Conservation (phyloP, 2,797 vertebrate species). For the Ambastaia sidthimunki region DNA sequence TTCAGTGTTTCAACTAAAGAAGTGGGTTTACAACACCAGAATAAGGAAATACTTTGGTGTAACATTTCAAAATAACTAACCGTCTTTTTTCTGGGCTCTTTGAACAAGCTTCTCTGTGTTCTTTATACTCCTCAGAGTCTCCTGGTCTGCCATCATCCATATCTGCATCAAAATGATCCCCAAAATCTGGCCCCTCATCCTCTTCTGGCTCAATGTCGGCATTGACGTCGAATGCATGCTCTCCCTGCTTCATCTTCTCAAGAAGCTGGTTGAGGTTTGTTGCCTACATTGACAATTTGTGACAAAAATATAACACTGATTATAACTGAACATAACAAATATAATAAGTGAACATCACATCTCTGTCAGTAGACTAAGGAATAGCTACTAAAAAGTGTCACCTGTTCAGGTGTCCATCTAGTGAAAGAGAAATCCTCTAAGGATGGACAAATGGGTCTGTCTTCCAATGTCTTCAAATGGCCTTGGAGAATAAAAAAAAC, state of each 20-base stretch:
- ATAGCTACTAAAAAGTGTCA: slow-evolving; percentile 56
- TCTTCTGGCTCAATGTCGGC: slow-evolving; percentile 76
- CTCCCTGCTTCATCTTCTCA: slow-evolving; percentile 88
- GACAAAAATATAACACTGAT: background rate
- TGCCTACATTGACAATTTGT: slow-evolving; percentile 71
- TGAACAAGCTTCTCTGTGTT: slow-evolving; percentile 73
- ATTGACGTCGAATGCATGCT: slow-evolving; percentile 86
- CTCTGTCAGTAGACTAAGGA: no score
- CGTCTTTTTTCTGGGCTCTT: slow-evolving; percentile 69
- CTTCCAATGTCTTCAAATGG: slow-evolving; percentile 79
- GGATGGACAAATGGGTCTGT: slow-evolving; percentile 86
- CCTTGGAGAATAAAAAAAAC: slow-evolving; percentile 62
- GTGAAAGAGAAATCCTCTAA: slow-evolving; percentile 89
- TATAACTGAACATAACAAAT: no score
- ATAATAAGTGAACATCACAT: background rate
- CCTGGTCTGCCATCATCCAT: slow-evolving; percentile 63
- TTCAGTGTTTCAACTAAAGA: background rate
- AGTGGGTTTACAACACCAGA: background rate
- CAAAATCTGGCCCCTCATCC: slow-evolving; percentile 66
- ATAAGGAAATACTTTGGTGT: slow-evolving; percentile 1
- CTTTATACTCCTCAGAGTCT: slow-evolving; percentile 70
- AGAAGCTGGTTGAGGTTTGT: slow-evolving; percentile 85
- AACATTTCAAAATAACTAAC: slow-evolving; percentile 62
- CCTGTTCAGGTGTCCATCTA: slow-evolving; percentile 85
- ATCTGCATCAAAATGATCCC: slow-evolving; percentile 80